Base-by-base conservation (phyloP, 2,888 invertebrate genomes). In the Ditula angustiorana region DNA sequence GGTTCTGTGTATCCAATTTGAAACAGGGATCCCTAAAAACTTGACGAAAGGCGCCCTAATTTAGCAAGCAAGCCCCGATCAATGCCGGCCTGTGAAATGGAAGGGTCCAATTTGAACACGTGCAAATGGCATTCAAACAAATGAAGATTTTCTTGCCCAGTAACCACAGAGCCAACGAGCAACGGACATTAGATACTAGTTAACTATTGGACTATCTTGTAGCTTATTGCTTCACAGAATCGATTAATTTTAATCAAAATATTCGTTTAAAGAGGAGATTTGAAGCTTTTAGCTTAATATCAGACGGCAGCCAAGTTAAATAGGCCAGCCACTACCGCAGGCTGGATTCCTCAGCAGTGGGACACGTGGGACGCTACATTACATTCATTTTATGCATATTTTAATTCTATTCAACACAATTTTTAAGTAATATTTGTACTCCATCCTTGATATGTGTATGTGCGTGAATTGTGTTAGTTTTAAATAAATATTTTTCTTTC, bases 41-140 rank as follows among this genome's bases (percentile, higher is more conserved):
- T 52, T 58, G 28, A 59, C 26, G 58, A 59, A 52, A 35, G 47
- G 28, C 44, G 47, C 26, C 50, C 35, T 59, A 59, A 64, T 53
- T 59, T 53, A 44, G 44, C 16, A 28, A 64, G 53, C 53, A 28
- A 64, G 53, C 53, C 53, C 44, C 64, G 58, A 64, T 53, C 64
- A 35, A 59, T 59, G 64, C 53, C 64, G 35, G 52, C 24, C 46
- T 53, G 52, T 23, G 47, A 35, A 64, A 59, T 59, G 46, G 64
- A 53, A 59, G 64, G 64, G 64, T 53, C 64, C 58, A 52, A 52
- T 53, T 46, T 59, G 58, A 64, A 37, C 64, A 64, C 64, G 64
- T 64, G 64, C 64, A 52, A 64, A 59, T 59, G 64, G 58, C 64
- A 59, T 59, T 59, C 58, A 46, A 64, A 64, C 46, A 64, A 64